phyloP scores from a whole-genome alignment of 35 echinoderm and acorn worm species.

The Nesometra sesokonis region DNA sequence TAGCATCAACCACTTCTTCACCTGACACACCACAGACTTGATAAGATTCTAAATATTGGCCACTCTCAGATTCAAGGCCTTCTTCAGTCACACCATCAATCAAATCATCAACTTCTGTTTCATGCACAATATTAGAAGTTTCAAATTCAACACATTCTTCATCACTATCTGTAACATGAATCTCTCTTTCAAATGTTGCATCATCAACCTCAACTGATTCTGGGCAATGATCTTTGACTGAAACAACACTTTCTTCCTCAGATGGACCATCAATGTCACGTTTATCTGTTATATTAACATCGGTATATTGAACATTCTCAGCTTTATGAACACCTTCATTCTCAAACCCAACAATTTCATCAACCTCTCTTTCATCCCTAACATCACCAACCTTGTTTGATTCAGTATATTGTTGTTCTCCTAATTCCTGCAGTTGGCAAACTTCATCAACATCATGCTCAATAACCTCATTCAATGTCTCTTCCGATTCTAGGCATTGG shows the following conservation, averaged over 20 bases:
- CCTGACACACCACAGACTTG: not conserved
- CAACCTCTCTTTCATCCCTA: not conserved
- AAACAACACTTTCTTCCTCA: too few species aligned
- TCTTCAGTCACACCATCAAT: too few species aligned
- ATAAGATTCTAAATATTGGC: not conserved
- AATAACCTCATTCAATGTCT: not conserved
- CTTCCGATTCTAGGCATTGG: not conserved
- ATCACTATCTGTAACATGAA: not conserved
- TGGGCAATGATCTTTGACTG: too few species aligned
- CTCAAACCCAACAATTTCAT: too few species aligned
- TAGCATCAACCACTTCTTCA: too few species aligned
- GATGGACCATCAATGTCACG: too few species aligned
- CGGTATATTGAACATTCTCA: too few species aligned
- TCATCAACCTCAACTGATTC: not conserved
- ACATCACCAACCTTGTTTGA: not conserved
- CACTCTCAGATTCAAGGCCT: too few species aligned
- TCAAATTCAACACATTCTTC: slow-evolving; percentile 14
- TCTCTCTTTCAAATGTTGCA: not conserved
- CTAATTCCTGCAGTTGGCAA: not conserved
- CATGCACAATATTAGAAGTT: too few species aligned
- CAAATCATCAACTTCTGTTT: too few species aligned
- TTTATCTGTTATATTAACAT: too few species aligned
- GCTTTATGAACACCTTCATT: too few species aligned
- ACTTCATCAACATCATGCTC: not conserved
- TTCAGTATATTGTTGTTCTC: slow-evolving; percentile 10